phyloP scores from a whole-genome alignment of 2,113 vertebrate genomes.

The Limnothrissa miodon region DNA sequence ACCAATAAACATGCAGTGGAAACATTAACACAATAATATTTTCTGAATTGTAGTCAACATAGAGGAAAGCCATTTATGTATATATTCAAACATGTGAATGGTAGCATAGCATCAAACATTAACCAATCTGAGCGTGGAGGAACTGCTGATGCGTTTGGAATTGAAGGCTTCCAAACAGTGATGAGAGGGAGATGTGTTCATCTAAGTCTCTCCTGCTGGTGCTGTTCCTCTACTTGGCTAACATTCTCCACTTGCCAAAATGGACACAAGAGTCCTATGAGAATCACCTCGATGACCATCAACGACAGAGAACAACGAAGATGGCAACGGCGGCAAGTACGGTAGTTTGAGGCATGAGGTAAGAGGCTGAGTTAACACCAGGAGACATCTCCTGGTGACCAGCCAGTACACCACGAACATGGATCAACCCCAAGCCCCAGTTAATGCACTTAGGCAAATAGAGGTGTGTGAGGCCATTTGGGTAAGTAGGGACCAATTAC shows the following conservation, averaged over 20 bases:
- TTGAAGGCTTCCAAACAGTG: background rate
- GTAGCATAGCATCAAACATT: background rate
- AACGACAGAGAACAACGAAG: background rate
- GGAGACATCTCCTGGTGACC: slow-evolving; percentile 5
- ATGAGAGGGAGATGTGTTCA: slow-evolving; percentile 4
- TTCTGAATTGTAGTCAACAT: background rate
- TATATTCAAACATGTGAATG: background rate
- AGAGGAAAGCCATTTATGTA: background rate
- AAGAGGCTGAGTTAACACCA: background rate
- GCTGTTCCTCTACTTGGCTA: background rate
- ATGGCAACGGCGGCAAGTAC: background rate
- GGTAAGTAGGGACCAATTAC: slow-evolving; percentile 72
- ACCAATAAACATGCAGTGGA: background rate
- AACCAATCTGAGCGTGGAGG: background rate
- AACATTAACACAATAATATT: background rate
- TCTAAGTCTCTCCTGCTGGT: background rate
- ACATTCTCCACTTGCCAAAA: background rate
- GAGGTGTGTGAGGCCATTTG: slow-evolving; percentile 66
- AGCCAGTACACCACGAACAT: background rate
- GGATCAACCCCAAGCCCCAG: slow-evolving; percentile 32
- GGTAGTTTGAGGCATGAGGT: background rate
- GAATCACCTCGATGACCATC: background rate
- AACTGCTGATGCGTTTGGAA: background rate
- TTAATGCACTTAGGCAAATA: slow-evolving; percentile 77
- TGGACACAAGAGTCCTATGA: background rate